Conservation (phyloP, 2,113 vertebrate genomes). For the Psephotus haematonotus region DNA sequence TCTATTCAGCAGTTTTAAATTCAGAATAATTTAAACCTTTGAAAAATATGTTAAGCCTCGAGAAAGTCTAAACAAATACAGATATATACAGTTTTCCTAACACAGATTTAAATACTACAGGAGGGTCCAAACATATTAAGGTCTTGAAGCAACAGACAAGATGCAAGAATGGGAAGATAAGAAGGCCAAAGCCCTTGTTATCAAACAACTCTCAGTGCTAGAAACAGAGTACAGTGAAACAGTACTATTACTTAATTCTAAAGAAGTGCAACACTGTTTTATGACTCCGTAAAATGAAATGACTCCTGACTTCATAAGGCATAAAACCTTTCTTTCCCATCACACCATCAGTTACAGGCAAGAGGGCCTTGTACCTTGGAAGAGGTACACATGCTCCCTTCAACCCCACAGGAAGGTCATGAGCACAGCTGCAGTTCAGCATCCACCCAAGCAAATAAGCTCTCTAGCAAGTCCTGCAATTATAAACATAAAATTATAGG, state of each 20-base stretch:
- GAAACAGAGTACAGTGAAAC: neutral
- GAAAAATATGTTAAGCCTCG: neutral
- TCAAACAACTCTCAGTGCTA: neutral
- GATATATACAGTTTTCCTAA: neutral
- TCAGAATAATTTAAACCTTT: slow-evolving; percentile 29
- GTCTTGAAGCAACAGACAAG: neutral
- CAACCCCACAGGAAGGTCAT: neutral
- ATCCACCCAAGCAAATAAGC: neutral
- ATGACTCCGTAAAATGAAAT: neutral
- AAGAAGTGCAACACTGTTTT: neutral
- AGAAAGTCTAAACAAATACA: neutral
- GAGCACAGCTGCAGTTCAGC: neutral
- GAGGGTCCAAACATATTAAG: neutral
- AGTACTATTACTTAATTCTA: neutral
- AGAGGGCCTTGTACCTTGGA: neutral
- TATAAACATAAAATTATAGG: neutral
- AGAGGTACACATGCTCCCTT: neutral
- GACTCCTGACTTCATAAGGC: neutral
- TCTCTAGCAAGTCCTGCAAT: neutral
- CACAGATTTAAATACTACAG: neutral
- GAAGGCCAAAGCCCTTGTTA: neutral
- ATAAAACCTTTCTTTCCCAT: neutral
- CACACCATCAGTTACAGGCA: neutral
- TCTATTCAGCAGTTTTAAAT: slow-evolving; percentile 4
- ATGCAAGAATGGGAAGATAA: neutral